phyloP scores from a whole-genome alignment of 1,140 invertebrate species.

The Asbolus verrucosus region DNA sequence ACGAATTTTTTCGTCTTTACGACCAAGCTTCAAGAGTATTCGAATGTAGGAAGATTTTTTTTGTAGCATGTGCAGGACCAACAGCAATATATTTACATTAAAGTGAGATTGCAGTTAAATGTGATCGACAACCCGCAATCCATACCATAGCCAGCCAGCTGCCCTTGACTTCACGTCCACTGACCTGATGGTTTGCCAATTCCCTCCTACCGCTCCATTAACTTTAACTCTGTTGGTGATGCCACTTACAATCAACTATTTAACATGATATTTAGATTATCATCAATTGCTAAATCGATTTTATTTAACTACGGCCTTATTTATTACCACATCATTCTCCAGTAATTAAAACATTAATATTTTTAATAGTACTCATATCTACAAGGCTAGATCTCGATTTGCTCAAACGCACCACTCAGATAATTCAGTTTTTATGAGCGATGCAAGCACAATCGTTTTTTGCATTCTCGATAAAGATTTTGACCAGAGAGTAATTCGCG shows the following conservation, averaged over 20 bases:
- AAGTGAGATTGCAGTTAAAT: conserved; percentile 46
- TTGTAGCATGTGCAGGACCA: not conserved
- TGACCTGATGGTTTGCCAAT: conserved; percentile 61
- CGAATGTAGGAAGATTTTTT: too few relatives aligned
- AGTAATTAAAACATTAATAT: conserved; percentile 31
- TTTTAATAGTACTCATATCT: not conserved
- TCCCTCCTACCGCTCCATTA: conserved; percentile 50
- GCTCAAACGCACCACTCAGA: conserved; percentile 11
- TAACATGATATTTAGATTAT: conserved; percentile 44
- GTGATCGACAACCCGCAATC: conserved; percentile 55
- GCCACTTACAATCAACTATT: conserved; percentile 43
- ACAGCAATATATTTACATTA: conserved; percentile 28
- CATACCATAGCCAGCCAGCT: conserved; percentile 55
- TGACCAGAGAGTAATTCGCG: conserved; percentile 39
- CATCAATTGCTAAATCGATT: conserved; percentile 42
- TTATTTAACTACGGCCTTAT: conserved; percentile 6
- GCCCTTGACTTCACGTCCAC: conserved; percentile 61
- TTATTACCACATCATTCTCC: conserved; percentile 28
- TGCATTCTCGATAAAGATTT: conserved; percentile 25
- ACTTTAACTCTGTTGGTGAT: conserved; percentile 38
- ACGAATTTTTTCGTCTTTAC: too few relatives aligned
- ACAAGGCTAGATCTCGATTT: conserved; percentile 9
- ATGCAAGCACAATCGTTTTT: not conserved
- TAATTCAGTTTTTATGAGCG: conserved; percentile 4
- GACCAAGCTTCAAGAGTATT: too few relatives aligned